Evolutionary conservation across 2,888 invertebrate genomes (phyloP), one percentile per base, ranked within the genome.

Genomic region (Plebejus anna): DNA sequence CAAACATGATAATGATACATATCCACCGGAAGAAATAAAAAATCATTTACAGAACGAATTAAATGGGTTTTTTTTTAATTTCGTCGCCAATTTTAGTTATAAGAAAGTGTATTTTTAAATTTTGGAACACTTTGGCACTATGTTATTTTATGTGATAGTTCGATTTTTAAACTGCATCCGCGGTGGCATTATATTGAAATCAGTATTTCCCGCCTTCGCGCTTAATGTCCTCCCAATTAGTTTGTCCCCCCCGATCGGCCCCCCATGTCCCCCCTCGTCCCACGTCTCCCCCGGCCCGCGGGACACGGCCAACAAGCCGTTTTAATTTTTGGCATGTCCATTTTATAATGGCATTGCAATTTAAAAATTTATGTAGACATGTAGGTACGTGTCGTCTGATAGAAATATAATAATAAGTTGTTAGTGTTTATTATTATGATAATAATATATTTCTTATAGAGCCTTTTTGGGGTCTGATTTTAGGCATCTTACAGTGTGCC

Each of bases 271-370:
- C 66, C 66, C 47, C 7, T 7, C 2, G 42, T 9, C 7, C 42
- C 61, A 1, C 28, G 4, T 47, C 47, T 32, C 28, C 72, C 72
- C 11, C 71, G 42, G 5, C 22, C 28, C 71, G 11, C 71, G 42
- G 38, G 71, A 72, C 42, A 72, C 42, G n/a, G n/a, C 22, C 71
- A 71, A 22, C 47, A 47, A 51, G 47, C 22, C 72, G 22, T 72
- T 72, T 72, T 47, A 72, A 72, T 72, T 72, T 72, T 72, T 47
- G 72, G 28, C 47, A 72, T 72, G 72, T 51, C 51, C 72, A 28
- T 72, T 72, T 72, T 51, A 72, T 72, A 72, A 72, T 72, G 72
- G 72, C 28, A 72, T 72, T 72, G 72, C 72, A 72, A 51, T 72
- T 72, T 72, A 72, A 72, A 72, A 72, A 72, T 72, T 7, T 51